Evolutionary conservation across 2,113 vertebrate genomes (phyloP).

Genomic region (Ptilonorhynchus violaceus): DNA sequence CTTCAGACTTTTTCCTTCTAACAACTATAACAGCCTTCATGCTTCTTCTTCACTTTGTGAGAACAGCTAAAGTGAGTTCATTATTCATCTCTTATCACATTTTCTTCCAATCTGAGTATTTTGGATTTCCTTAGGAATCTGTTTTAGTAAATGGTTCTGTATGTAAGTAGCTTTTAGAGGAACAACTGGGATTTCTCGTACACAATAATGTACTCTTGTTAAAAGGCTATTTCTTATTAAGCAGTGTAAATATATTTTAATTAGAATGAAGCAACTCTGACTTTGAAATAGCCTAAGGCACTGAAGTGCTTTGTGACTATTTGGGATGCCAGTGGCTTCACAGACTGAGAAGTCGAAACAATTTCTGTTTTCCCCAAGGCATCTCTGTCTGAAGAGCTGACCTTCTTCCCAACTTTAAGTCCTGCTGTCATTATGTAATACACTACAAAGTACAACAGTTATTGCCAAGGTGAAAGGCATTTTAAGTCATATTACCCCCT

Average conservation of each 20-base stretch:
- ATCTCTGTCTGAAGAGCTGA: not conserved
- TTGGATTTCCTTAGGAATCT: not conserved
- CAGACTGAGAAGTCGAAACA: not conserved
- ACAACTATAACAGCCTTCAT: not conserved
- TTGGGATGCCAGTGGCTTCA: not conserved
- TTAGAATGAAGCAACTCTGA: not conserved
- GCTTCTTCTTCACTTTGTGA: not conserved
- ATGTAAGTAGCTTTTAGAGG: not conserved
- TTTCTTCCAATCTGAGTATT: not conserved
- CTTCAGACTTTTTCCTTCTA: not conserved
- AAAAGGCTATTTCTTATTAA: conserved; percentile 39
- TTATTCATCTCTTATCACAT: not conserved
- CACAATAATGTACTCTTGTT: not conserved
- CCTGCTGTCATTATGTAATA: not conserved
- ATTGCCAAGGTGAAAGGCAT: not conserved
- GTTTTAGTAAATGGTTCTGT: not conserved
- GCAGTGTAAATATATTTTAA: not conserved
- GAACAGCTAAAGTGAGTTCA: not conserved
- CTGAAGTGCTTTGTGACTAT: not conserved
- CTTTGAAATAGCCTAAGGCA: conserved; percentile 43
- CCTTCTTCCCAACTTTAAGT: not conserved
- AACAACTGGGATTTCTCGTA: not conserved
- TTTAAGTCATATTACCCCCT: not conserved
- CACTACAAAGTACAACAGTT: not conserved
- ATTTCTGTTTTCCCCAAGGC: not conserved